Evolutionary conservation across 1,140 invertebrate genomes (phyloP).

Genomic region (Philotrypesis tridentata): DNA sequence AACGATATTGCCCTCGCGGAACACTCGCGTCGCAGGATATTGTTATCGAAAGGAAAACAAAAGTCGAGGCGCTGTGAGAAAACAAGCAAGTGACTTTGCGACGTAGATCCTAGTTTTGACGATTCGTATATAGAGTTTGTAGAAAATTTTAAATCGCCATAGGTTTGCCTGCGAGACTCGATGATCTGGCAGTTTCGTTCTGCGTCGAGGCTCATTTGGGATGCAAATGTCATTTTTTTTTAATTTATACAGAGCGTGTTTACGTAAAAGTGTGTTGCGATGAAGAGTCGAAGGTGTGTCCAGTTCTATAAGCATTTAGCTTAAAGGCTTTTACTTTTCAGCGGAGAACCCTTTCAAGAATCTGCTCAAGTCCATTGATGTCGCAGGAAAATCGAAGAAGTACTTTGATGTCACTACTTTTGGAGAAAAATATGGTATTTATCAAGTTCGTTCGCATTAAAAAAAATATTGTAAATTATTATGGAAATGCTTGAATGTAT

Average conservation of each 20-base stretch:
- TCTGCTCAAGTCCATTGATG: slow-evolving; percentile 79
- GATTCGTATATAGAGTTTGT: no score
- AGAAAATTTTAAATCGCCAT: neutral
- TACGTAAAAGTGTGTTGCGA: neutral
- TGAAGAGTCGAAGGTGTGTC: slow-evolving; percentile 9
- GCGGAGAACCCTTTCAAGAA: slow-evolving; percentile 82
- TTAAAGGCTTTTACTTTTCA: slow-evolving; percentile 66
- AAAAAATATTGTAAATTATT: no score
- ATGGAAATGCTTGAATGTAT: no score
- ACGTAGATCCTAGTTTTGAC: no score
- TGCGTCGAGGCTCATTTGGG: slow-evolving; percentile 7
- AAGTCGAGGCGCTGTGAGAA: neutral
- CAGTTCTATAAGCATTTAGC: slow-evolving; percentile 23
- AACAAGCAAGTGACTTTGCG: neutral
- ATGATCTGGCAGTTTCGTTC: slow-evolving; percentile 18
- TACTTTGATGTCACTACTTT: slow-evolving; percentile 85
- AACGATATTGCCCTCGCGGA: neutral
- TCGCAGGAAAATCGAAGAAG: slow-evolving; percentile 80
- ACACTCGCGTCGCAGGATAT: slow-evolving; percentile 6
- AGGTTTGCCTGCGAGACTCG: neutral
- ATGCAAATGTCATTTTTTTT: slow-evolving; percentile 30
- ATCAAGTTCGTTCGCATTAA: neutral
- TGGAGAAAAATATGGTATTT: slow-evolving; percentile 85
- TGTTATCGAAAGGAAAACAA: slow-evolving; percentile 1
- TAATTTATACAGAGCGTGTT: slow-evolving; percentile 28